Conservation (phyloP, 1,140 invertebrate genomes). For the Drosophila serrata region DNA sequence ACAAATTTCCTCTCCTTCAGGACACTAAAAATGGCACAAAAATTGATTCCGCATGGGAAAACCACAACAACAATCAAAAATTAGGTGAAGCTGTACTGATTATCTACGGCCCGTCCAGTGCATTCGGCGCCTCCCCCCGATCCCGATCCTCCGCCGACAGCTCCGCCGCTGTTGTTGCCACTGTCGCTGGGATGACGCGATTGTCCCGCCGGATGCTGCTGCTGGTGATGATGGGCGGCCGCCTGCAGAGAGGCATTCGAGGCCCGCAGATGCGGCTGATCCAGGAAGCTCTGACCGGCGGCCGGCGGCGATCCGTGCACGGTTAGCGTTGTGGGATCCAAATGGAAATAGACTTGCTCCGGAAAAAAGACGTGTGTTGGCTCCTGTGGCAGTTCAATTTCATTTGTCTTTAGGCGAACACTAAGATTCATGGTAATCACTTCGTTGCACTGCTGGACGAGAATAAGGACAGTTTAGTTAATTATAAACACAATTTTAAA, state of each 20-base stretch:
- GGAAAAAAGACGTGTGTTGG: conserved; percentile 78
- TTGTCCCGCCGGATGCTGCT: conserved; percentile 42
- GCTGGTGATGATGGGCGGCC: conserved; percentile 45
- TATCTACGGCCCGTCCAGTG: conserved; percentile 87
- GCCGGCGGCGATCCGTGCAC: conserved; percentile 63
- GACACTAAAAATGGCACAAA: conserved; percentile 73
- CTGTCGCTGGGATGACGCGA: conserved; percentile 33
- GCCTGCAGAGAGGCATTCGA: conserved; percentile 79
- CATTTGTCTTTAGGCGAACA: conserved; percentile 86
- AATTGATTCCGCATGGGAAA: conserved; percentile 64
- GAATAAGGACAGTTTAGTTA: conserved; percentile 15
- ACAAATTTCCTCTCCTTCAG: conserved; percentile 44
- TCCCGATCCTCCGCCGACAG: conserved; percentile 30
- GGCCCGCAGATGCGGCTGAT: conserved; percentile 71
- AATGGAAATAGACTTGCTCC: conserved; percentile 78
- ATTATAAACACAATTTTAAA: background rate
- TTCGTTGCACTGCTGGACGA: conserved; percentile 72
- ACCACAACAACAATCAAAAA: conserved; percentile 31
- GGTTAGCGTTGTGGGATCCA: conserved; percentile 67
- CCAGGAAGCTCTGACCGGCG: conserved; percentile 58
- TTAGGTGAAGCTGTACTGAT: conserved; percentile 89
- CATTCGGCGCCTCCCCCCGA: conserved; percentile 48
- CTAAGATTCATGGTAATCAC: conserved; percentile 86
- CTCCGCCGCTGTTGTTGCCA: conserved; percentile 76
- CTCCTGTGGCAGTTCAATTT: conserved; percentile 85